These are phyloP conservation scores for Nemurella pictetii DNA, from an alignment of 2,888 invertebrate genomes.

Conservation along the genomic window DNA sequence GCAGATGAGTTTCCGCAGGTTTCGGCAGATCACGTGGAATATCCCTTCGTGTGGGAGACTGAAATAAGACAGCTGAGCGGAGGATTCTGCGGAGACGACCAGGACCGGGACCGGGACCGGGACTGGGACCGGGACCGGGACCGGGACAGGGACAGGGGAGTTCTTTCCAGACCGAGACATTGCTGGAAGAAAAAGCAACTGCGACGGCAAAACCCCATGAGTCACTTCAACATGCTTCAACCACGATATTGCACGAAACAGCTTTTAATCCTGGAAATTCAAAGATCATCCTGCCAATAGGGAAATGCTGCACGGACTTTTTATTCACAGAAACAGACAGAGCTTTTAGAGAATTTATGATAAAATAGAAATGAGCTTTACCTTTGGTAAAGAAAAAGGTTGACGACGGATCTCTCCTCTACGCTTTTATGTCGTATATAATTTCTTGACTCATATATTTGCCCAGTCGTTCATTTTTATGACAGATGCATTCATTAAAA, in stretches of 20 bases:
- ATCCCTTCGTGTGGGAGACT: no score
- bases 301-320: neutral
- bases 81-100: no score
- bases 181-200: neutral
- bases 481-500: neutral
- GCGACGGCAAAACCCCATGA: neutral
- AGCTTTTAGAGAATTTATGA: neutral
- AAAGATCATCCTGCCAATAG: slow-evolving; percentile 9
- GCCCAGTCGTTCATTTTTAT: neutral
- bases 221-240: neutral
- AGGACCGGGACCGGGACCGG: no score
- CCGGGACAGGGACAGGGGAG: neutral
- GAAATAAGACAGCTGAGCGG: no score
- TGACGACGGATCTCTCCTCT: neutral
- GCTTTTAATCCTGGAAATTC: neutral
- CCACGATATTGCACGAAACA: slow-evolving; percentile 4
- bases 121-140: no score
- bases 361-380: no score
- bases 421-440: neutral
- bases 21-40: no score
- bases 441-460: neutral
- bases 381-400: neutral
- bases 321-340: neutral
- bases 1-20: no score
- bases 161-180: neutral